Base-by-base conservation (phyloP, 1,140 invertebrate species). In the Uloborus diversus region DNA sequence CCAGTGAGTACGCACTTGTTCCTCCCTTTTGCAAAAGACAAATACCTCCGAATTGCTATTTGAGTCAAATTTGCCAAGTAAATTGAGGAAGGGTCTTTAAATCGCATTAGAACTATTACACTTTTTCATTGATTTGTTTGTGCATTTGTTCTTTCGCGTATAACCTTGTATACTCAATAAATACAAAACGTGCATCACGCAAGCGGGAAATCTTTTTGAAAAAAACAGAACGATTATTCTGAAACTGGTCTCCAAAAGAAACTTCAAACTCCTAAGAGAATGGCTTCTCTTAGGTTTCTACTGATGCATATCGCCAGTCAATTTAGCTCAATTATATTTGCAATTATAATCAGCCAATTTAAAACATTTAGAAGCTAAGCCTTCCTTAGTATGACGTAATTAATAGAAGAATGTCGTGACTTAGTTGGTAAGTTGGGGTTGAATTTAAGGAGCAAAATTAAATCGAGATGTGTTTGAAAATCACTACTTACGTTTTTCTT, bases 271-370 rank as follows among this genome's bases (percentile, higher is more conserved):
- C n/a, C 30, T 13, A 47, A 70, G 27, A 4, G 57, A 27, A 53
- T 11, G 37, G 9, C 37, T 51, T 20, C 33, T 49, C 30, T 68
- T 20, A 25, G 64, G 14, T 25, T 70, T 35, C 57, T 51, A 57
- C 51, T 70, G 68, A 70, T 57, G 68, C 68, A 57, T 70, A 70
- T 57, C 68, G 68, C 51, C 68, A 57, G 17, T 33, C 30, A 70
- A 11, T 70, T 70, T 23, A 57, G 32, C 14, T 32, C 68, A 70
- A 70, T 70, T 70, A 70, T 57, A 70, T 57, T 70, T 70, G 68
- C 51, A 70, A 70, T 70, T 70, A 70, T 70, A 70, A 70, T 70
- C 68, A 70, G 25, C 49, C 64, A 49, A 66, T 66, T 49, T 49
- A 49, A 49, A 57, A 27, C 27, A 23, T 35, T 35, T 23, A 70